phyloP scores from a whole-genome alignment of 2,888 invertebrate species.

The Catocala sponsa region DNA sequence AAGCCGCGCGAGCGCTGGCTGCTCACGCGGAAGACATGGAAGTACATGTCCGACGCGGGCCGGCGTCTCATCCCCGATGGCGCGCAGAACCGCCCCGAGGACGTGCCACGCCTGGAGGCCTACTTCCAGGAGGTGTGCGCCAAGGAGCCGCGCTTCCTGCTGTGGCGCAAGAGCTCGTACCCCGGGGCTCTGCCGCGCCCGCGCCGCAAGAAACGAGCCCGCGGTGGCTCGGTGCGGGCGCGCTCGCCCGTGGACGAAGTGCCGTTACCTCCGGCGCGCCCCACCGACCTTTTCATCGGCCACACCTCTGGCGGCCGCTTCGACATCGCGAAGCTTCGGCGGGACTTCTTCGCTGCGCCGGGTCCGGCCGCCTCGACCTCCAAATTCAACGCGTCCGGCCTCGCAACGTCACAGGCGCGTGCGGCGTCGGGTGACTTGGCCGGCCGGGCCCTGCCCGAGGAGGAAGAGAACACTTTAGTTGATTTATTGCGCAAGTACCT shows the following conservation, averaged over 20 bases:
- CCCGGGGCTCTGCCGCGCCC: constrained; percentile 91
- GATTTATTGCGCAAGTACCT: constrained; percentile 91
- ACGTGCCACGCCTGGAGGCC: constrained; percentile 93
- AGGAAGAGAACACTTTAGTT: constrained; percentile 88
- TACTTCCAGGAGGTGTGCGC: constrained; percentile 95
- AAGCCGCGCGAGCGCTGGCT: constrained; percentile 94
- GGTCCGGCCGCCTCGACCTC: constrained; percentile 65
- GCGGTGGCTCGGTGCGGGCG: constrained; percentile 91
- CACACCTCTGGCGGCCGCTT: constrained; percentile 89
- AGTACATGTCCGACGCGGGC: constrained; percentile 97
- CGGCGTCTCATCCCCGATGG: constrained; percentile 95
- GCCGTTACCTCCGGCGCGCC: constrained; percentile 77
- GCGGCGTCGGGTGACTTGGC: constrained; percentile 63
- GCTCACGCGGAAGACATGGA: constrained; percentile 95
- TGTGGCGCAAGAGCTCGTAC: constrained; percentile 95
- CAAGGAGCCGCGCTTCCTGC: constrained; percentile 92
- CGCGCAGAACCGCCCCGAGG: constrained; percentile 91
- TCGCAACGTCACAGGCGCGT: constrained; percentile 19
- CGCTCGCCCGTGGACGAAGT: constrained; percentile 91
- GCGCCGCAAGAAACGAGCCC: constrained; percentile 85
- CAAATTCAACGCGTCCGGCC: constrained; percentile 52
- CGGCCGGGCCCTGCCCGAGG: constrained; percentile 68
- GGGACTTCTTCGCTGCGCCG: constrained; percentile 89
- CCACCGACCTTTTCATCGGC: constrained; percentile 81
- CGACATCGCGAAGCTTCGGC: constrained; percentile 90